These are phyloP conservation scores for Rhopalosiphum padi DNA, from an alignment of 1,140 invertebrate genomes.

Conservation along the genomic window DNA sequence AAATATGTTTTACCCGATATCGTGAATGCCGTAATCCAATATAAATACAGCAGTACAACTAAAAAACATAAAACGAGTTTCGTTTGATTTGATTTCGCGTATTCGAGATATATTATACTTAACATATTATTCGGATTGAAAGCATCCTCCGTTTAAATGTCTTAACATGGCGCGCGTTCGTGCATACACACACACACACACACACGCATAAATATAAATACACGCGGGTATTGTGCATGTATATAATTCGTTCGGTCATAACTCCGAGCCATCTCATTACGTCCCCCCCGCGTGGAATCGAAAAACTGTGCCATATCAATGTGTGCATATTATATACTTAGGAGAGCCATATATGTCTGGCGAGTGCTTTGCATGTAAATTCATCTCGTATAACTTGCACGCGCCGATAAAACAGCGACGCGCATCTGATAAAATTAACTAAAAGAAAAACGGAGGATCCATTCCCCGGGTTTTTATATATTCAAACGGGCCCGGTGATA, in stretches of 20 bases:
- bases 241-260: not conserved
- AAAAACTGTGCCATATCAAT: not conserved
- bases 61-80: not conserved
- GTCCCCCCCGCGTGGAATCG: not conserved
- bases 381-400: slow-evolving; percentile 41
- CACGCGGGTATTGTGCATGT: not conserved
- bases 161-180: no score
- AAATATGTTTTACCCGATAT: not conserved
- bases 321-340: not conserved
- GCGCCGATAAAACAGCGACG: slow-evolving; percentile 42
- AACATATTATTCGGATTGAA: slow-evolving; percentile 37
- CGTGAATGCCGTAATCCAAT: not conserved
- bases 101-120: not conserved
- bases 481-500: not conserved
- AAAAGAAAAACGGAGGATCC: slow-evolving; percentile 44
- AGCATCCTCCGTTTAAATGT: not conserved
- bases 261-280: slow-evolving; percentile 33
- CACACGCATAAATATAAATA: not conserved
- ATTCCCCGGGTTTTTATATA: slow-evolving; percentile 33
- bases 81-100: slow-evolving; percentile 16
- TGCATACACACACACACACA: no score
- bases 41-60: not conserved
- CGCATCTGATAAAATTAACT: slow-evolving; percentile 55
- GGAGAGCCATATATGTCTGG: not conserved
- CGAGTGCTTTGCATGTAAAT: slow-evolving; percentile 52